These are phyloP conservation scores for Erynnis tages DNA, from an alignment of 2,888 invertebrate species.

Conservation along the genomic window DNA sequence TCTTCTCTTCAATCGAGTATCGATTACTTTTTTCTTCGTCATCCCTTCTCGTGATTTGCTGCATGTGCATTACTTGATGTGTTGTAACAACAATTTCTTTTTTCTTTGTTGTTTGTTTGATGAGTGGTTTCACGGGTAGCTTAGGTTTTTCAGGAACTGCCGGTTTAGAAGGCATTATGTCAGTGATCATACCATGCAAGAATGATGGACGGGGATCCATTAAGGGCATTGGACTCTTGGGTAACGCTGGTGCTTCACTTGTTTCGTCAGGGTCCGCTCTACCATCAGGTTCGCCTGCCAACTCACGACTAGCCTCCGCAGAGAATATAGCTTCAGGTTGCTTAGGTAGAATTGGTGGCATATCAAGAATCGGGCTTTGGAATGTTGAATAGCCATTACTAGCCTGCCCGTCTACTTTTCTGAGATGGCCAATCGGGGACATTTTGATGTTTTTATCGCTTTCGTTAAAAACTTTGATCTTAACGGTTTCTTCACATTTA, in stretches of 20 bases:
- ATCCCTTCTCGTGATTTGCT: conserved; percentile 66
- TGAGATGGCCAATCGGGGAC: conserved; percentile 66
- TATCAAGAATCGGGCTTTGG: conserved; percentile 72
- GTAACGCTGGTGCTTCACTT: conserved; percentile 85
- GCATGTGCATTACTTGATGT: conserved; percentile 76
- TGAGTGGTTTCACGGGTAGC: conserved; percentile 80
- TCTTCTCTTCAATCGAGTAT: conserved; percentile 59
- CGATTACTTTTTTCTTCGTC: conserved; percentile 51
- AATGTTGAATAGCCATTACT: conserved; percentile 73
- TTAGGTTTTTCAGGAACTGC: conserved; percentile 87
- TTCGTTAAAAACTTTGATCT: conserved; percentile 76
- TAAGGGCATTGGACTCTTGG: conserved; percentile 85
- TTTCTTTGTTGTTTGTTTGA: conserved; percentile 75
- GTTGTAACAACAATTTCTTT: conserved; percentile 58
- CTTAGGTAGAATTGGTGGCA: conserved; percentile 73
- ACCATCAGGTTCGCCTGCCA: conserved; percentile 93
- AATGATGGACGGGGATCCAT: conserved; percentile 85
- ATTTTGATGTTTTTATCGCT: conserved; percentile 69
- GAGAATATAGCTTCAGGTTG: conserved; percentile 68
- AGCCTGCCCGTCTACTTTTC: conserved; percentile 72
- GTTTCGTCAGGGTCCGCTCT: conserved; percentile 90
- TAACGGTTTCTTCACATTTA: conserved; percentile 75
- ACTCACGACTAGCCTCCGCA: conserved; percentile 86
- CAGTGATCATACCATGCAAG: conserved; percentile 84
- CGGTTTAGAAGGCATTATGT: conserved; percentile 78